A percentile compares a stretch with the other conserved stretches of the same genome.
phyloP scores from a whole-genome alignment of 2,888 invertebrate genomes.

The Ormyrus rosae region DNA sequence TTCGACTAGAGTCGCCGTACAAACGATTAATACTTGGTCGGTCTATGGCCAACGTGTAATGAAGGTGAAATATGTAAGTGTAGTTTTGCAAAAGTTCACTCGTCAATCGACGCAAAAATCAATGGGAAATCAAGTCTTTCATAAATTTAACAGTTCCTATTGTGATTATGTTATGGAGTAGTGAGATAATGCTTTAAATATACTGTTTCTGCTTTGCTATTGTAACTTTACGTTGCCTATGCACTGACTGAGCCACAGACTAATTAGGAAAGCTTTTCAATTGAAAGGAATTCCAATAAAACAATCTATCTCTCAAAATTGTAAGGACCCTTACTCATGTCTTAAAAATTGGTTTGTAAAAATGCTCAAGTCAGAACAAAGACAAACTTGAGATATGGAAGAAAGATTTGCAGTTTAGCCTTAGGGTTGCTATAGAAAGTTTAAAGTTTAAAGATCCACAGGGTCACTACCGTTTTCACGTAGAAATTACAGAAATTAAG shows the following conservation, averaged over 20 bases:
- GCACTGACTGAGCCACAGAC: not conserved
- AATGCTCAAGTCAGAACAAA: too few relatives aligned
- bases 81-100: not conserved
- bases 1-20: slow-evolving; percentile 74
- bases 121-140: slow-evolving; percentile 1
- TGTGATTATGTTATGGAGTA: not conserved
- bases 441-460: too few relatives aligned
- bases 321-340: too few relatives aligned
- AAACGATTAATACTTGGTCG: slow-evolving; percentile 66
- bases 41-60: slow-evolving; percentile 62
- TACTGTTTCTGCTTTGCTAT: slow-evolving; percentile 15
- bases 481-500: too few relatives aligned
- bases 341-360: too few relatives aligned
- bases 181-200: slow-evolving; percentile 13
- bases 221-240: not conserved
- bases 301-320: too few relatives aligned
- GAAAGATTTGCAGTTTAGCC: too few relatives aligned
- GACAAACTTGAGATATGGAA: too few relatives aligned
- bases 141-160: slow-evolving; percentile 12
- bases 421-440: too few relatives aligned
- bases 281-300: too few relatives aligned
- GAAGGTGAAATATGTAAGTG: slow-evolving; percentile 9
- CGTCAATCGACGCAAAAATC: slow-evolving; percentile 50
- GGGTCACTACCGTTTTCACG: too few relatives aligned
- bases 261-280: too few relatives aligned